Evolutionary conservation across 2,113 vertebrate genomes (phyloP).

Genomic region (Apeltes quadracus): DNA sequence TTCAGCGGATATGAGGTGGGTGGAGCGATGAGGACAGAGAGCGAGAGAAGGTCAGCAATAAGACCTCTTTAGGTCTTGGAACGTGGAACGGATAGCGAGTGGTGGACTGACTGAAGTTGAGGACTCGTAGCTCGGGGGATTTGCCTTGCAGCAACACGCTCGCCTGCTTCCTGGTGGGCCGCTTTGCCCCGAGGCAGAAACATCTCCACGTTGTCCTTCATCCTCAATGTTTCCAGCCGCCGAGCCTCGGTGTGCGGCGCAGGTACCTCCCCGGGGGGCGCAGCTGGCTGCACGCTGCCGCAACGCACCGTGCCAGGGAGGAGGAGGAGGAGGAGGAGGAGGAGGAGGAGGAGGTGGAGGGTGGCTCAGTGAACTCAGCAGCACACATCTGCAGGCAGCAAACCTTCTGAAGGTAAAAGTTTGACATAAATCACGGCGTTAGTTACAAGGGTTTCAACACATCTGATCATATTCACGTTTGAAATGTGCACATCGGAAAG

Average conservation of each 20-base stretch:
- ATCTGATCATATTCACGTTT: neutral
- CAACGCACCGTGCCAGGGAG: constrained; percentile 12
- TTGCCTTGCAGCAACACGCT: constrained; percentile 34
- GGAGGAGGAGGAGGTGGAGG: constrained; percentile 18
- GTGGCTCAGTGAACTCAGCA: constrained; percentile 40
- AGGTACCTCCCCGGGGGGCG: neutral
- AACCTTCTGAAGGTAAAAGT: constrained; percentile 1
- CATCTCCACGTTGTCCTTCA: constrained; percentile 30
- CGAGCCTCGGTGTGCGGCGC: neutral
- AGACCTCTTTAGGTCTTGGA: constrained; percentile 17
- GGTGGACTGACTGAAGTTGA: constrained; percentile 15
- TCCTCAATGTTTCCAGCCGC: constrained; percentile 22
- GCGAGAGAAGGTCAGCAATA: constrained; percentile 9
- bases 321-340: no score
- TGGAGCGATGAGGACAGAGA: constrained; percentile 29
- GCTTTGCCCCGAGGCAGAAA: constrained; percentile 53
- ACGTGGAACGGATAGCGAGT: neutral
- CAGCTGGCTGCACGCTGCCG: constrained; percentile 32
- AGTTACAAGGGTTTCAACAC: neutral
- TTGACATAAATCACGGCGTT: no score
- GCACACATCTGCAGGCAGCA: neutral
- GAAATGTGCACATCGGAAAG: neutral
- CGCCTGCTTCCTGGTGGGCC: constrained; percentile 41
- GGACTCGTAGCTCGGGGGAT: constrained; percentile 40
- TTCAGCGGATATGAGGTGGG: constrained; percentile 39